Evolutionary conservation across 2,888 invertebrate genomes (phyloP), one percentile per base, ranked within the genome.

Genomic region (Sturmia bella): DNA sequence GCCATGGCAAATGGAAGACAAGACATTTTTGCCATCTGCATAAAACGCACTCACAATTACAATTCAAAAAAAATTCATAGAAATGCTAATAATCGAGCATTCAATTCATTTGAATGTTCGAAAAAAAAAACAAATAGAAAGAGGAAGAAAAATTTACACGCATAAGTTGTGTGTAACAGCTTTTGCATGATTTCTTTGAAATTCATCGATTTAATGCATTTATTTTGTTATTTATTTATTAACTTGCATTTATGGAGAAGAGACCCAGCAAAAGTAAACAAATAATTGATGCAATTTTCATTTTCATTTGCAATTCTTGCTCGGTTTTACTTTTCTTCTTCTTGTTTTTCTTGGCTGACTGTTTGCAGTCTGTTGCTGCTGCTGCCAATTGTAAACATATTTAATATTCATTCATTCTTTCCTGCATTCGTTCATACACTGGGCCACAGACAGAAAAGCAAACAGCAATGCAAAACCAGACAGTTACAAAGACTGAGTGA

Each of bases 221-320:
- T 73, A 73, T 64, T 48, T 64, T 54, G 39, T 57, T 70, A 39
- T 59, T 70, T 70, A 32, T 57, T 56, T 15, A 37, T 37, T 61
- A 48, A 50, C 57, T 50, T 32, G 48, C 57, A 69, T 45, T 43
- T 69, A 15, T 52, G 12, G 50, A 21, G 6, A 24, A 54, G 21
- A 56, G 68, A 68, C 61, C 56, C 68, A 13, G 52, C 79, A 63
- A 56, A 32, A 63, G 69, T 57, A 69, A 80, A 69, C 80, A 74
- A 74, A 69, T 69, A 69, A 80, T 80, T 63, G 74, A 74, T 80
- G 80, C 63, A 74, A 74, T 80, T 74, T 79, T 74, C 73, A 56
- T 61, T 63, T 66, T 57, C 74, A 63, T 63, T 43, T 52, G 32
- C 41, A 27, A 61, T 77, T 64, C n/a, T n/a, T n/a, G 24, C 63